Base-by-base conservation (phyloP, 2,113 vertebrate genomes). In the Mola mola region DNA sequence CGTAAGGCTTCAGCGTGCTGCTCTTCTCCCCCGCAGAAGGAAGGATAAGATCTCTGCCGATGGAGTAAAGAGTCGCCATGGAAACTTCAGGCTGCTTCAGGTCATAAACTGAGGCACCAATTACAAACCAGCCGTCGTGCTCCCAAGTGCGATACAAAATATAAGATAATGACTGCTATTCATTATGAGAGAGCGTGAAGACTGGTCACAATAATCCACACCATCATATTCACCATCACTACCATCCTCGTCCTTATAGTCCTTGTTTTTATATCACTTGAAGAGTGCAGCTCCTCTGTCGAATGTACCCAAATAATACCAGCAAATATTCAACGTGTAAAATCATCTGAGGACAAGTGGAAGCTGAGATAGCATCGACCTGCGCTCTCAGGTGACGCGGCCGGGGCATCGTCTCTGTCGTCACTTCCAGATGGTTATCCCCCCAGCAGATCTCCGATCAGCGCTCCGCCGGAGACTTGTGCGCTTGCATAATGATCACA, bases 361-460 rank as follows among this genome's bases (percentile, higher is more conserved):
- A 28, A 7, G 15, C 1, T 0, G 0, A 57, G 81, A 81, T 83
- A 71, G 50, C 16, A 81, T 79, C 66, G 22, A 25, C 29, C 15
- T 24, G 26, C 2, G 42, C 37, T 55, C 65, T 86, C 48, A 5
- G 34, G 60, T 87, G 77, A 80, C 79, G 75, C 47, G 37, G 71
- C 33, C 1, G 19, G 52, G 29, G 68, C 70, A 64, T 73, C 73
- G 58, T 86, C 66, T 44, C 22, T 49, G 56, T 44, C 56, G 31
- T 81, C 74, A 67, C 67, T 56, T 70, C 56, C 78, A 81, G 75
- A 76, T 80, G 78, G 46, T 81, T 74, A 67, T 74, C 38, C 47
- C 36, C 19, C 4, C 1, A 7, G 20, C 42, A 51, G 25, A 75
- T 75, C 72, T 62, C 22, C n/a, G n/a, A n/a, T 28, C 58, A 13